phyloP scores from a whole-genome alignment of 2,888 invertebrate genomes.

The Macaria notata region DNA sequence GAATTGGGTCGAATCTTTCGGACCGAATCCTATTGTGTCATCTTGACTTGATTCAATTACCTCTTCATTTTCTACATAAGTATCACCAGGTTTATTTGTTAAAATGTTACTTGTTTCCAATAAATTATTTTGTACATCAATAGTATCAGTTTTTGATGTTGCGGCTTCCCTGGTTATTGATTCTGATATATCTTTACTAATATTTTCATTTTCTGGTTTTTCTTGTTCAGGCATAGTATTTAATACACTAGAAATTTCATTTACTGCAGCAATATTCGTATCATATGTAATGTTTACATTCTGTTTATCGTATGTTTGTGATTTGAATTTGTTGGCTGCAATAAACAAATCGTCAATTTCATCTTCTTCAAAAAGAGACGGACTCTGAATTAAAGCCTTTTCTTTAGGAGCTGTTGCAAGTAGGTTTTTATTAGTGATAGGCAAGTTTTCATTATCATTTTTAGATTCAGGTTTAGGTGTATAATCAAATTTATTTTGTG shows the following conservation, averaged over 20 bases:
- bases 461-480: neutral
- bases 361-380: conserved; percentile 58
- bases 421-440: neutral
- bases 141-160: neutral
- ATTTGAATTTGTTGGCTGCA: conserved; percentile 27
- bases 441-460: too few species aligned
- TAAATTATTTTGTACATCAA: conserved; percentile 7
- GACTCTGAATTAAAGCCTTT: conserved; percentile 35
- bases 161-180: neutral
- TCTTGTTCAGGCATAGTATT: neutral
- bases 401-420: conserved; percentile 18
- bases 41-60: conserved; percentile 22
- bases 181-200: neutral
- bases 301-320: conserved; percentile 3
- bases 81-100: neutral
- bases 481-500: conserved; percentile 4
- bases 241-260: neutral
- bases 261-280: too few species aligned
- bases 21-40: too few species aligned
- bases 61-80: conserved; percentile 6
- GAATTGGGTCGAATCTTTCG: too few species aligned
- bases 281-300: neutral
- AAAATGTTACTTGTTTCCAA: neutral
- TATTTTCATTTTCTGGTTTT: conserved; percentile 1
- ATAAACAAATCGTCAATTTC: conserved; percentile 47